Evolutionary conservation across 2,888 invertebrate genomes (phyloP).

Genomic region (Sylvicola cinctus): DNA sequence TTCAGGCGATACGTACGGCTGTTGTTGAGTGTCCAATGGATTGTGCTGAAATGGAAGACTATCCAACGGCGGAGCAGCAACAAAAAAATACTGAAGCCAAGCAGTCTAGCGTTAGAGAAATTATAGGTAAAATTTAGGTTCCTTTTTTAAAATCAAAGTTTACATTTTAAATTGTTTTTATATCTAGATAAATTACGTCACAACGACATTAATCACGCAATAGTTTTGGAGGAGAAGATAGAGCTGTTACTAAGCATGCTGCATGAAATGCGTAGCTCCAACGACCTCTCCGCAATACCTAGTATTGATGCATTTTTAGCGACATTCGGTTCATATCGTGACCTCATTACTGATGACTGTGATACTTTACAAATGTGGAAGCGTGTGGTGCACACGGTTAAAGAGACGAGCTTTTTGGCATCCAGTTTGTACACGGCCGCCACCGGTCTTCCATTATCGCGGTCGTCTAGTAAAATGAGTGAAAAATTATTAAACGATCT

Average conservation of each 20-base stretch:
- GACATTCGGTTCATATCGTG: constrained; percentile 35
- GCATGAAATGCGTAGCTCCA: constrained; percentile 17
- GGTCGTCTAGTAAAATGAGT: constrained; percentile 85
- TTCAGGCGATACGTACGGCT: constrained; percentile 65
- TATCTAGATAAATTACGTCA: constrained; percentile 61
- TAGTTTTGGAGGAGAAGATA: constrained; percentile 75
- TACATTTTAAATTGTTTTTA: not conserved
- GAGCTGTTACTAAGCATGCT: constrained; percentile 54
- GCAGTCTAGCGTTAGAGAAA: constrained; percentile 56
- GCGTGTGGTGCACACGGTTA: constrained; percentile 36
- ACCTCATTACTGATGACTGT: constrained; percentile 52
- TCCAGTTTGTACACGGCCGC: constrained; percentile 45
- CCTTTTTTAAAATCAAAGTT: not conserved
- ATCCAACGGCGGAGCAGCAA: constrained; percentile 55
- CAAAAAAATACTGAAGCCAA: constrained; percentile 55
- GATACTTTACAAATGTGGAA: constrained; percentile 66
- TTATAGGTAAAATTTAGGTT: constrained; percentile 44
- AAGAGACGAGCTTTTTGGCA: constrained; percentile 59
- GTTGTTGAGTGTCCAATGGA: constrained; percentile 68
- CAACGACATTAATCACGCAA: constrained; percentile 73
- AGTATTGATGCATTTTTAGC: constrained; percentile 20
- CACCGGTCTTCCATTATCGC: constrained; percentile 53
- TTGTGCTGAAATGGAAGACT: constrained; percentile 50
- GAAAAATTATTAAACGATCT: constrained; percentile 68
- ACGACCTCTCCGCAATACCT: not conserved